Conservation (phyloP, 2,113 vertebrate species). For the Alethe diademata region DNA sequence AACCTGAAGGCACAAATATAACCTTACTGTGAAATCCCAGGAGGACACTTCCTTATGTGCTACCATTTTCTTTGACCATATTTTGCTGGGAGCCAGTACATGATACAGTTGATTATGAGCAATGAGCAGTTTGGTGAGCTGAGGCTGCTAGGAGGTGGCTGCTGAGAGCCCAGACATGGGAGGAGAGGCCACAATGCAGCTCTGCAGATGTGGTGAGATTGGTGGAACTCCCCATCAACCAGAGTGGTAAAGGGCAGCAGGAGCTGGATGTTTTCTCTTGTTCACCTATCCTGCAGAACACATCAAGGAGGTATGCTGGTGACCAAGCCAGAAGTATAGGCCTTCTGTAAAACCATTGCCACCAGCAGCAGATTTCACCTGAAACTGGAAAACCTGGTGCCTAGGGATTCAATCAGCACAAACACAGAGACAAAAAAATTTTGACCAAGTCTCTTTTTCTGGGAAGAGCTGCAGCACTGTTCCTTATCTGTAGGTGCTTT, state of each 20-base stretch:
- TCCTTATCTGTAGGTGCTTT: background rate
- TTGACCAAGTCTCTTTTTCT: background rate
- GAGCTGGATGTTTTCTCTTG: background rate
- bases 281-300: background rate
- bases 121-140: background rate
- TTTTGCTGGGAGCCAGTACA: background rate
- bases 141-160: background rate
- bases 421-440: background rate
- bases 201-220: background rate
- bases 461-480: background rate
- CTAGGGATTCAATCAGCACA: background rate
- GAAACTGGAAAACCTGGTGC: background rate
- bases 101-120: background rate
- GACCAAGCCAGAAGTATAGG: background rate
- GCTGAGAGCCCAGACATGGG: background rate
- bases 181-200: background rate
- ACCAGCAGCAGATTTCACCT: background rate
- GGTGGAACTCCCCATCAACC: background rate
- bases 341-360: background rate
- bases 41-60: background rate
- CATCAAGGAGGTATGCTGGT: rapidly evolving
- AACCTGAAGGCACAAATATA: background rate
- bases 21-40: background rate
- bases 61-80: background rate
- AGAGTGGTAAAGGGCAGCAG: background rate